A percentile compares a stretch with the other conserved stretches of the same genome.
Conservation (phyloP, 2,888 invertebrate genomes). For the Corythucha ciliata region DNA sequence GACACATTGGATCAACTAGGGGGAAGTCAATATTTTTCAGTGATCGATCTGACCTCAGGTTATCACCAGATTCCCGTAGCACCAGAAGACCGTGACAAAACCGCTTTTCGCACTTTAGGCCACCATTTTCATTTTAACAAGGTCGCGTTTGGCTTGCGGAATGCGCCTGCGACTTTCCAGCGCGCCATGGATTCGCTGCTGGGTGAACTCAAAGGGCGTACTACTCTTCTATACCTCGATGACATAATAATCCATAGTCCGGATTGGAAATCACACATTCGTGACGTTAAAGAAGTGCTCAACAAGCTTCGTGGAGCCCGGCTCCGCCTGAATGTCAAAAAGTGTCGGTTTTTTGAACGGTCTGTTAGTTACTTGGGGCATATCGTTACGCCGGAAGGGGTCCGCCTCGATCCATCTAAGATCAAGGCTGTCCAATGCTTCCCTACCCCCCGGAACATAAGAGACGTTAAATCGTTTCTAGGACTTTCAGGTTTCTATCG, state of each 20-base stretch:
- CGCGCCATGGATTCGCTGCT: conserved; percentile 38
- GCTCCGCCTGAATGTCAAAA: conserved; percentile 19
- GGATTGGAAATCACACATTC: conserved; percentile 6
- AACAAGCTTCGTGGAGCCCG: conserved; percentile 12
- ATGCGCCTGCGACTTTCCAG: conserved; percentile 34
- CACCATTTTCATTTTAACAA: conserved; percentile 36
- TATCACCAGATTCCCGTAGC: conserved; percentile 29
- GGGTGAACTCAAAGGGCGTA: conserved; percentile 30
- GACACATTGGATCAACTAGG: too few relatives aligned
- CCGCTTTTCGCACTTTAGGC: conserved; percentile 37
- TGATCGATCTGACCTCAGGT: too few relatives aligned
- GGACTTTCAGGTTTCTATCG: conserved; percentile 40
- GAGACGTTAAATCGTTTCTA: conserved; percentile 36
- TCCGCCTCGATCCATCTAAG: conserved; percentile 25
- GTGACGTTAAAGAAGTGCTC: conserved; percentile 19
- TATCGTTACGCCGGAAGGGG: conserved; percentile 23
- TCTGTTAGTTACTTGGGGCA: conserved; percentile 27
- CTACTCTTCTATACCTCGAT: conserved; percentile 30
- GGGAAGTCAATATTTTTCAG: too few relatives aligned
- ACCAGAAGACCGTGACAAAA: conserved; percentile 35
- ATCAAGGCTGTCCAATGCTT: conserved; percentile 16
- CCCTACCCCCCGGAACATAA: conserved; percentile 23
- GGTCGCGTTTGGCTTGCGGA: conserved; percentile 38
- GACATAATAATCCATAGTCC: conserved; percentile 31
- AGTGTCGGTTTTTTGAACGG: conserved; percentile 22